Evolutionary conservation across 2,797 vertebrate genomes (phyloP).

Genomic region (Squalus acanthias): DNA sequence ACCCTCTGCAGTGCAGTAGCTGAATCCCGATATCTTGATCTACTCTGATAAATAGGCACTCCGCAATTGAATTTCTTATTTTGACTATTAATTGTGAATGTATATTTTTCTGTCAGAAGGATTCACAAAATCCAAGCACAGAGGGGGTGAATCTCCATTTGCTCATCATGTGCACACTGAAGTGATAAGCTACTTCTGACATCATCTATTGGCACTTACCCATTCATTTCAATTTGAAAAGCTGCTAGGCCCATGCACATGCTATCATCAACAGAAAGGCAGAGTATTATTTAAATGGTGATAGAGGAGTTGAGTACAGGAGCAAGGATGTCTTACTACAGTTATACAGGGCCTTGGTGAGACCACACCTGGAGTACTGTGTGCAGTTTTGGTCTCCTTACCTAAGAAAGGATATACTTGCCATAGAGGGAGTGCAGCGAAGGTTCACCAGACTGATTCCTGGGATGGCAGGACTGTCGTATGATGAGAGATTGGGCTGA

Average conservation of each 20-base stretch:
- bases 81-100: neutral
- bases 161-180: neutral
- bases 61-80: neutral
- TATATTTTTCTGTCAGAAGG: neutral
- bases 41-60: neutral
- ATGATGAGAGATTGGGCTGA: too few species aligned
- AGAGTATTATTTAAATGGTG: too few species aligned
- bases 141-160: neutral
- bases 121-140: neutral
- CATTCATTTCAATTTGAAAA: neutral
- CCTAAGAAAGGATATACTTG: too few species aligned
- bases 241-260: neutral
- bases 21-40: neutral
- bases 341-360: too few species aligned
- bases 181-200: neutral
- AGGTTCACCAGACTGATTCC: too few species aligned
- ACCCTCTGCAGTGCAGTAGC: neutral
- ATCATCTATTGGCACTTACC: neutral
- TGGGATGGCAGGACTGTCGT: too few species aligned
- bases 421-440: too few species aligned
- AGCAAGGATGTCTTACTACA: too few species aligned
- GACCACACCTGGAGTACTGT: too few species aligned
- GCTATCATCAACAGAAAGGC: neutral
- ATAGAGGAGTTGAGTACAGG: too few species aligned
- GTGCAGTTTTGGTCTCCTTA: too few species aligned